A percentile compares a stretch with the other conserved stretches of the same genome.
Evolutionary conservation across 2,113 vertebrate species (phyloP).

Genomic region (Laticauda laticaudata): DNA sequence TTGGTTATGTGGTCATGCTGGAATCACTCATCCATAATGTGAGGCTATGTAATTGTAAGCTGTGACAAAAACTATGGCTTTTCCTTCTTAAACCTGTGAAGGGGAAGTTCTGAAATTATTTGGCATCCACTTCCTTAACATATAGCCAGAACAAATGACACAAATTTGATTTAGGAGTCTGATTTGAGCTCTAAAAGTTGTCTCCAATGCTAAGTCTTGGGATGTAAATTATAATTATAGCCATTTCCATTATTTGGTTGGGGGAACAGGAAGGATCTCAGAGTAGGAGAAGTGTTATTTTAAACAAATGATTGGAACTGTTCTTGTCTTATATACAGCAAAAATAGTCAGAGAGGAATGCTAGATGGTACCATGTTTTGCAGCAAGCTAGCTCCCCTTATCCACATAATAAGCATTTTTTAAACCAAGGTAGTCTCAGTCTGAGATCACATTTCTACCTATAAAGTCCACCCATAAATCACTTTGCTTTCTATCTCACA

Average conservation of each 20-base stretch:
- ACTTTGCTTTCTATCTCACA: neutral
- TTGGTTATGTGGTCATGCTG: constrained; percentile 74
- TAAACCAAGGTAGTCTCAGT: neutral
- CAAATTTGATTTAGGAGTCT: neutral
- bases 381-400: neutral
- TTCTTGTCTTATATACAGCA: neutral
- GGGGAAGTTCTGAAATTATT: neutral
- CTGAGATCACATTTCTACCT: neutral
- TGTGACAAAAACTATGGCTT: constrained; percentile 51
- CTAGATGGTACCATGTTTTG: neutral
- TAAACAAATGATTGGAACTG: neutral
- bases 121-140: neutral
- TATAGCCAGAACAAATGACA: neutral
- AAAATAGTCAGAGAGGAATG: neutral
- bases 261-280: neutral
- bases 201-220: neutral
- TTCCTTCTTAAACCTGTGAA: constrained; percentile 39
- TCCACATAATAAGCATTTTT: neutral
- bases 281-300: neutral
- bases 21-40: constrained; percentile 75
- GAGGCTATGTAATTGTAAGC: constrained; percentile 75
- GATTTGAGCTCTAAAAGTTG: neutral
- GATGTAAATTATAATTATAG: neutral
- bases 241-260: neutral
- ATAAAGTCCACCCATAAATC: neutral